Evolutionary conservation across 35 echinoderm and acorn worm species (phyloP).

Genomic region (Apostichopus japonicus): DNA sequence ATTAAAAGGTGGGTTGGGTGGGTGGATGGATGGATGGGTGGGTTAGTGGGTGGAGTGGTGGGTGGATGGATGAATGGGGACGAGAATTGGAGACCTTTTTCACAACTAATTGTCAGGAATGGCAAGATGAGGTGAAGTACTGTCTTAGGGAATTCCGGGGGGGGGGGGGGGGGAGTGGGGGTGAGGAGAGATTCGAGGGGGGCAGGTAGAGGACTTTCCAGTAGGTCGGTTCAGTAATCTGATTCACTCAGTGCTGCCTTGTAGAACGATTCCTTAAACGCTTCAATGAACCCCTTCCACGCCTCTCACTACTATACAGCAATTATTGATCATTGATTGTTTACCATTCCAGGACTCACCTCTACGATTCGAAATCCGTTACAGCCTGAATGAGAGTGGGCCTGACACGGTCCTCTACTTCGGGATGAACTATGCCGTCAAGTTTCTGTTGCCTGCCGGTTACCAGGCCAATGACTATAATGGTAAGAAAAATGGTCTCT

Average conservation of each 20-base stretch:
- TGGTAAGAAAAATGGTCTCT: constrained; percentile 48
- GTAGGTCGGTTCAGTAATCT: no score
- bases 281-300: no score
- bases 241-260: no score
- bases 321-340: no score
- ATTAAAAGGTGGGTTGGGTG: no score
- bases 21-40: no score
- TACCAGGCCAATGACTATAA: constrained; percentile 65
- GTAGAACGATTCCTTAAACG: no score
- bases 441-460: constrained; percentile 86
- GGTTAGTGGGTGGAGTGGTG: no score
- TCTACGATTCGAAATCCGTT: constrained; percentile 79
- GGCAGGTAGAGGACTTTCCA: no score
- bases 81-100: constrained; percentile 77
- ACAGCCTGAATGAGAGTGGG: constrained; percentile 71
- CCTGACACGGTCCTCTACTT: constrained; percentile 80
- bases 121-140: constrained; percentile 80
- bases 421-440: constrained; percentile 74
- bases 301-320: no score
- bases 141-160: no score
- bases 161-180: background rate
- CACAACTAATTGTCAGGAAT: constrained; percentile 68
- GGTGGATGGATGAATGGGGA: constrained; percentile 1
- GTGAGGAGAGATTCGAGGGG: constrained; percentile 25
- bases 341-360: constrained; percentile 54